Conservation (phyloP, 2,888 invertebrate species). For the Neria commutata region DNA sequence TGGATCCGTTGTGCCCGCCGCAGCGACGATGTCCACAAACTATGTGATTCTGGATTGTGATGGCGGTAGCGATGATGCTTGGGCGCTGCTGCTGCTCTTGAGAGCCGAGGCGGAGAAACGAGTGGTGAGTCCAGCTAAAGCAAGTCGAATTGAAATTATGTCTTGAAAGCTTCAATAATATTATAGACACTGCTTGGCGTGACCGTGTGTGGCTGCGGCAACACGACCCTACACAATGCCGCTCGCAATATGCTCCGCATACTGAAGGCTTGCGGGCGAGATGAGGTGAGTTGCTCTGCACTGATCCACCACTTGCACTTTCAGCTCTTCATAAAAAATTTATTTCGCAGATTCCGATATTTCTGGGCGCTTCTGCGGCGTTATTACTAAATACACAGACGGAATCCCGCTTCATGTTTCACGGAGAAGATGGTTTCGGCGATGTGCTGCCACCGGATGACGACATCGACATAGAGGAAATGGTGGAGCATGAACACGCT, state of each 20-base stretch:
- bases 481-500: constrained; percentile 66
- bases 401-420: constrained; percentile 60
- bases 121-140: too few species aligned
- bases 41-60: constrained; percentile 68
- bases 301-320: too few species aligned
- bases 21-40: constrained; percentile 22
- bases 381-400: constrained; percentile 59
- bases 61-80: constrained; percentile 70
- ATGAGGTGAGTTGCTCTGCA: constrained; percentile 69
- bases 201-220: constrained; percentile 75
- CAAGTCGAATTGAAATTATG: too few species aligned
- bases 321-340: not conserved
- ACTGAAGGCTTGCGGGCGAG: constrained; percentile 66
- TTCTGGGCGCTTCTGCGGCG: constrained; percentile 67
- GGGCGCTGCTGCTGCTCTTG: constrained; percentile 67
- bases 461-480: constrained; percentile 59
- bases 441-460: constrained; percentile 65
- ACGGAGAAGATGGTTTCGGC: constrained; percentile 76
- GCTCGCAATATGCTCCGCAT: constrained; percentile 73
- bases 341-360: constrained; percentile 71
- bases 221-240: constrained; percentile 73
- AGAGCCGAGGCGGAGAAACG: constrained; percentile 61
- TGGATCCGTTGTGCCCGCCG: not conserved
- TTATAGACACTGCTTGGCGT: constrained; percentile 73
- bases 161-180: too few species aligned